Evolutionary conservation across 2,888 invertebrate genomes (phyloP).

Genomic region (Diarsia mendica): DNA sequence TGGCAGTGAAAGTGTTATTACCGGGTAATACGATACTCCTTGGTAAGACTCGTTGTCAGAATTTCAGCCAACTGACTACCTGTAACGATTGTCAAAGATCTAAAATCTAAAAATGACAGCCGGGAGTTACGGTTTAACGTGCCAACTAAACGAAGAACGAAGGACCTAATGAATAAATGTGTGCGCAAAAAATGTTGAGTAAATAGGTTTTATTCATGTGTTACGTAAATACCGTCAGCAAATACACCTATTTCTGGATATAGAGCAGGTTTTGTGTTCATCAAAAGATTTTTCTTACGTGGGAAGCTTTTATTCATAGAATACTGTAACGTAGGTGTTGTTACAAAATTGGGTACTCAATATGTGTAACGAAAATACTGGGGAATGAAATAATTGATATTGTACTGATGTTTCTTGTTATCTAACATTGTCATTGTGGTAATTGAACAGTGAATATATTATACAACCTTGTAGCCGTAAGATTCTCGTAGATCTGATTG

Average conservation of each 20-base stretch:
- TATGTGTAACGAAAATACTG: constrained; percentile 2
- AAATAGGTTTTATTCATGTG: not conserved
- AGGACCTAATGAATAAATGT: not conserved
- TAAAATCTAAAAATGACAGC: too few relatives aligned
- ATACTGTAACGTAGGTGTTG: not conserved
- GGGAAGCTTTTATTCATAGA: not conserved
- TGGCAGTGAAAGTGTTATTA: too few relatives aligned
- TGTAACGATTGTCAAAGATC: too few relatives aligned
- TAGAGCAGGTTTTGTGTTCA: not conserved
- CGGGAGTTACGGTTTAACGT: too few relatives aligned
- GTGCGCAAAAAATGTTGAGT: constrained; percentile 7
- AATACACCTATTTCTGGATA: constrained; percentile 2
- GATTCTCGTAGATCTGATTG: not conserved
- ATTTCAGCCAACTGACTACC: too few relatives aligned
- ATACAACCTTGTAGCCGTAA: not conserved
- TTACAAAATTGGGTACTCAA: constrained; percentile 6
- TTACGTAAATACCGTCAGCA: constrained; percentile 11
- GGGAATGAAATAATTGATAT: not conserved
- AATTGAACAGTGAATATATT: not conserved
- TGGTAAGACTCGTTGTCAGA: too few relatives aligned
- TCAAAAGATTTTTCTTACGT: constrained; percentile 2
- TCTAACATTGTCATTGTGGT: not conserved
- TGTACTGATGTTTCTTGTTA: not conserved
- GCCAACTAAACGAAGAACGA: too few relatives aligned
- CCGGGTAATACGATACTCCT: too few relatives aligned